Base-by-base conservation (phyloP, 2,888 invertebrate genomes). In the Chalcosyrphus nemorum region DNA sequence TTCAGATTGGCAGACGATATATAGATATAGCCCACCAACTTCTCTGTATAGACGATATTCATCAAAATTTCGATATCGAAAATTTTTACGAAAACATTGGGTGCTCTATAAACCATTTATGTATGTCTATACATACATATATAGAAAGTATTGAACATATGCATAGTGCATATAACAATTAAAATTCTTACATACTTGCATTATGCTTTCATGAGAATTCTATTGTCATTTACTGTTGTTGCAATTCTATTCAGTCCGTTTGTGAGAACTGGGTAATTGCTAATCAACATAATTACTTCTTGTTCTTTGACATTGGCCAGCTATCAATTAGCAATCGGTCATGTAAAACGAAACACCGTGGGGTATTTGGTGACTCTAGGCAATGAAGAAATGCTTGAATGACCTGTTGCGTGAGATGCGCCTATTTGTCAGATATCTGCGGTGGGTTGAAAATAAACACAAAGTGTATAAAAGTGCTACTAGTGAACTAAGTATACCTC, bases 301-400 rank as follows among this genome's bases (percentile, higher is more conserved):
- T 86, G 70, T 75, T 74, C 86, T 71, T 81, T 86, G 86, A 86
- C 87, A 87, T 86, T 87, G 86, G 70, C 82, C 71, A 86, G 75
- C 86, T 87, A 88, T 86, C 88, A 90, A 90, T 90, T 89, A 89
- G 89, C 84, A 87, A 87, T 88, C 90, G 88, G 86, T 90, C 89
- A 90, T 90, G 90, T 89, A 89, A 89, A 88, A 89, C 78, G 68
- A 65, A 59, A 59, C 35, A 45, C 13, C 11, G 59, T 38, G 45
- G 21, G 17, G 54, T 38, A 38, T 63, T 45, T 38, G 27, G 19
- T 15, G 47, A 56, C 65, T 71, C 2, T 7, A 45, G 19, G 24
- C 63, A 57, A 50, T 29, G 24, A 66, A 57, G 56, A 70, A 50
- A 35, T 59, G 7, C 21, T 27, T 17, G n/a, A 35, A 56, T 68